Base-by-base conservation (phyloP, 2,113 vertebrate species). In the Platanista minor region DNA sequence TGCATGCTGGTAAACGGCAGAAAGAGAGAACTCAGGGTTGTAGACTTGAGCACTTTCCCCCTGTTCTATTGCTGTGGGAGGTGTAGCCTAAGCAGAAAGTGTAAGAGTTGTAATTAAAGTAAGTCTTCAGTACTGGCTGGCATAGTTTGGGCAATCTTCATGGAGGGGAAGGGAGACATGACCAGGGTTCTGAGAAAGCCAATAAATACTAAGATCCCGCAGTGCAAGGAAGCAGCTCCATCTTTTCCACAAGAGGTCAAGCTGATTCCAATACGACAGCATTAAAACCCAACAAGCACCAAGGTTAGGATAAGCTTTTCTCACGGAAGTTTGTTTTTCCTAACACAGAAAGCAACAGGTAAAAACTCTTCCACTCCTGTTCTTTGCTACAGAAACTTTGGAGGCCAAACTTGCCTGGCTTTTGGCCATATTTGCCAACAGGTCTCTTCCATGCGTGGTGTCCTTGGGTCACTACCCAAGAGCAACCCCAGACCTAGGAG, bases 341-440 rank as follows among this genome's bases (percentile, higher is more conserved):
- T 0, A 25, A 77, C 0, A 18, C 8, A 71, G 29, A 95, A 29
- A 88, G 31, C 39, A 52, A 54, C 2, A 77, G 39, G 57, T 29
- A 39, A 89, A 91, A 71, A 33, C 4, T 33, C 33, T 46, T 86
- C 43, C 1, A 6, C 52, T 2, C 11, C 25, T 75, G 3, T 39
- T 78, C n/a, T 91, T 64, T 93, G 78, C 8, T 71, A 18, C 6
- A 91, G 89, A 91, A 94, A 94, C 33, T 31, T 52, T n/a, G 46
- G 10, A 85, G 66, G 66, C 8, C 39, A 82, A 54, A 78, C 46
- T 86, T 57, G 46, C 54, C n/a, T 66, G 72, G 46, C 46, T 86
- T 84, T 71, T 6, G 78, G n/a, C 23, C 39, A 93, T 11, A 31
- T 39, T 4, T 85, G 43, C 14, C 33, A 67, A 78, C 13, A 49